Conservation (phyloP, 2,888 invertebrate species). For the Aleiodes alternator region DNA sequence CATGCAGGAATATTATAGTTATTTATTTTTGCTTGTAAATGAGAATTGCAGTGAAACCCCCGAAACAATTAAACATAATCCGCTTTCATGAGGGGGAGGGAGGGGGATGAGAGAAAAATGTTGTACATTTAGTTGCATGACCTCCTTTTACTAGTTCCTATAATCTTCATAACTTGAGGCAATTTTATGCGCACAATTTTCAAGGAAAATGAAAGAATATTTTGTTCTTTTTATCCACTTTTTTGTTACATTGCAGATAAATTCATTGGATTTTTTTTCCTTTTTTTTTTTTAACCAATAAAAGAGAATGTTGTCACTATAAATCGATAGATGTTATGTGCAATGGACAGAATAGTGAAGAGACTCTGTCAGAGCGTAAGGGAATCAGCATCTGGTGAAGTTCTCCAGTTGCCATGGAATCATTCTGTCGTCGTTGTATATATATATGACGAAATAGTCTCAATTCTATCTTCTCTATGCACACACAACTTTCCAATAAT, state of each 20-base stretch:
- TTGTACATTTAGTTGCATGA: conserved; percentile 28
- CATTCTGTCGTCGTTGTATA: conserved; percentile 22
- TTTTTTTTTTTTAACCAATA: neutral
- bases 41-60: conserved; percentile 14
- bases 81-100: neutral
- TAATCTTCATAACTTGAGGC: conserved; percentile 21
- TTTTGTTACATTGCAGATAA: conserved; percentile 2
- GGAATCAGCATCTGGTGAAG: conserved; percentile 43
- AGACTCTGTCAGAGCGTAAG: conserved; percentile 36
- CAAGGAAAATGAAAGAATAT: neutral
- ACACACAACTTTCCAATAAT: conserved; percentile 37
- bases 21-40: conserved; percentile 16
- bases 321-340: conserved; percentile 29
- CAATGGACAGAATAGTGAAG: conserved; percentile 11
- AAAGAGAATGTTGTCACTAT: conserved; percentile 5
- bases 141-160: conserved; percentile 16
- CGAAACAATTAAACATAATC: conserved; percentile 30
- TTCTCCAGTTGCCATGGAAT: conserved; percentile 41
- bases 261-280: neutral
- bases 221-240: neutral
- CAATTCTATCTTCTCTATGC: neutral
- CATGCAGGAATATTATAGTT: neutral
- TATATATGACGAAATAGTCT: neutral
- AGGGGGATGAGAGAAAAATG: neutral
- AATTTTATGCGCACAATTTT: conserved; percentile 14